Evolutionary conservation across 1,140 invertebrate genomes (phyloP).

Genomic region (Lepidotrigona ventralis): DNA sequence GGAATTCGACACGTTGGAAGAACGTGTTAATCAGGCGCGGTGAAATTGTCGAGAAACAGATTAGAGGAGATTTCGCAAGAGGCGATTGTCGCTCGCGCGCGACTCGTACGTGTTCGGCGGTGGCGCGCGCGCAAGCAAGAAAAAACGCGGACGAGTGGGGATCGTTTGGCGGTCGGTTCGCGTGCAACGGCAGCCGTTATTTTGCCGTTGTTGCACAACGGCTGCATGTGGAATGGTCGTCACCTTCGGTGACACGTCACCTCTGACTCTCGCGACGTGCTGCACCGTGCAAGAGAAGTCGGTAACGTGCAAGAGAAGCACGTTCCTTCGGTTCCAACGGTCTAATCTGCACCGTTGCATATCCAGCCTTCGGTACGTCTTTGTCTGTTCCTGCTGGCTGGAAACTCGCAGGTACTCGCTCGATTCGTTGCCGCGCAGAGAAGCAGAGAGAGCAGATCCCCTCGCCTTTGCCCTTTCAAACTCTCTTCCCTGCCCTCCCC

Average conservation of each 20-base stretch:
- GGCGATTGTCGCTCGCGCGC: too few relatives aligned
- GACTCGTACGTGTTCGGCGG: not conserved
- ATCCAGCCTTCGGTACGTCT: slow-evolving; percentile 30
- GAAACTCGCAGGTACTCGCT: slow-evolving; percentile 7
- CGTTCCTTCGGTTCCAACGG: slow-evolving; percentile 49
- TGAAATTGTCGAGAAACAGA: not conserved
- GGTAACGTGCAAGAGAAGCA: slow-evolving; percentile 34
- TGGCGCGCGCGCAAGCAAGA: slow-evolving; percentile 15
- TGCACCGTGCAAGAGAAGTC: not conserved
- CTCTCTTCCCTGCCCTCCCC: not conserved
- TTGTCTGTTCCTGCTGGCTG: slow-evolving; percentile 6
- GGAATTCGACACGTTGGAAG: not conserved
- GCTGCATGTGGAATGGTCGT: slow-evolving; percentile 65
- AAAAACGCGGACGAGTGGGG: slow-evolving; percentile 15
- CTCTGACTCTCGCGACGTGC: slow-evolving; percentile 70
- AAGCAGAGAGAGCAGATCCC: not conserved
- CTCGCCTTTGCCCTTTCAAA: slow-evolving; percentile 47
- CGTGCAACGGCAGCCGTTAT: slow-evolving; percentile 49
- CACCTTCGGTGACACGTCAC: slow-evolving; percentile 74
- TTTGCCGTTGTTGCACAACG: slow-evolving; percentile 66
- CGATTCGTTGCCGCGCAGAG: not conserved
- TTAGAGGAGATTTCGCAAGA: not conserved
- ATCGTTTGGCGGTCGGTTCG: slow-evolving; percentile 38
- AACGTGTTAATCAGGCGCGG: not conserved
- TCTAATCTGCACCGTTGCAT: slow-evolving; percentile 58